Evolutionary conservation across 2,888 invertebrate genomes (phyloP), one percentile per base, ranked within the genome.

Genomic region (Brachyopa scutellaris): DNA sequence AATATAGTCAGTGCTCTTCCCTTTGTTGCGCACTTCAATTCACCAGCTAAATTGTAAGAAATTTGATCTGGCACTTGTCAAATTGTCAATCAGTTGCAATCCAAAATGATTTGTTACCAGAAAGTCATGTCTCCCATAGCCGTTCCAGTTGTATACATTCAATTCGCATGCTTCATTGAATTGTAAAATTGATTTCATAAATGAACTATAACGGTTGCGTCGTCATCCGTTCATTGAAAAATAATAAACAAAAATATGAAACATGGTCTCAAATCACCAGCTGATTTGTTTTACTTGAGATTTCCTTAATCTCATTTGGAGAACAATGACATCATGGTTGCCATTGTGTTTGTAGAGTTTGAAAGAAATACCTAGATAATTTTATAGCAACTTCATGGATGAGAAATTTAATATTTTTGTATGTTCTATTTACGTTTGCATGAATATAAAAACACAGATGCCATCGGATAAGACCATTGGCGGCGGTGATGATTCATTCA

Each of bases 391-490:
- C 7, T 72, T 40, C 15, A 70, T 29, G 45, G 57, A 57, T 57
- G 49, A 64, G 40, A 8, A 40, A 26, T 55, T 70, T 59, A 51
- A 40, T 67, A 15, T 61, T 69, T 57, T 17, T 19, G 17, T 15
- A 29, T 66, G 7, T 53, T 83, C 17, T 59, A 15, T 51, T 73
- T 69, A 9, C 29, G 61, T 78, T 79, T 70, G 5, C 45, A 61
- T 47, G 47, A 49, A 40, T 42, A 15, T 13, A 61, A 29, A 67
- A 36, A 21, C 13, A 40, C 59, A 88, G 90, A 96, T 96, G 95
- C 97, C 96, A 11, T 95, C 95, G 0, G 97, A 97, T 91, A 94
- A 93, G 89, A 94, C 94, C 19, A 91, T 94, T 86, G 94, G 94
- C 13, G 94, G 94, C 2, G 94, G 94, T 45, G 95, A 95, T 86